These are phyloP conservation scores for Taeniopygia guttata DNA, from an alignment of 2,797 vertebrate genomes.

Conservation along the genomic window DNA sequence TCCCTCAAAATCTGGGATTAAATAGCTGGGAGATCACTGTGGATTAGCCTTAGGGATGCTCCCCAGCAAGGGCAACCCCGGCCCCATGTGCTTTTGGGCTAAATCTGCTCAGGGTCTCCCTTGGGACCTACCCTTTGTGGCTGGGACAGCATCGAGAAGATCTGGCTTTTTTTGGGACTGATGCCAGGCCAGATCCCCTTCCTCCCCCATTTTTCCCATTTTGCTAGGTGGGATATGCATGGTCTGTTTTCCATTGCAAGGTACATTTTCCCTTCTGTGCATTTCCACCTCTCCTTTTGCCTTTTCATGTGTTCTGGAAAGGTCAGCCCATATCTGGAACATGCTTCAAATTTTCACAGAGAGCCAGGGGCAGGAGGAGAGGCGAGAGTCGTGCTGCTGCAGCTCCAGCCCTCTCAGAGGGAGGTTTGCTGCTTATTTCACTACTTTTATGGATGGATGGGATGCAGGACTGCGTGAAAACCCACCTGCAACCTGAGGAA, in stretches of 20 bases:
- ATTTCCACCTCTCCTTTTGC: neutral
- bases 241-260: neutral
- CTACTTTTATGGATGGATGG: neutral
- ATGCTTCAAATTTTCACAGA: constrained; percentile 2
- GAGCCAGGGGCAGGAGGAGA: constrained; percentile 2
- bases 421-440: neutral
- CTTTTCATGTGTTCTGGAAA: constrained; percentile 23
- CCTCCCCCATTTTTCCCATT: neutral
- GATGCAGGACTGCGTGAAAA: neutral
- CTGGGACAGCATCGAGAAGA: fast-evolving
- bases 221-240: neutral
- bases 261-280: neutral
- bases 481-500: neutral
- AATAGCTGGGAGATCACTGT: neutral
- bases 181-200: neutral
- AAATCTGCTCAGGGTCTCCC: neutral
- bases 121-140: neutral
- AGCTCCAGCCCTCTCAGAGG: neutral
- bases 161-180: neutral
- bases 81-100: fast-evolving
- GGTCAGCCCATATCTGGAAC: constrained; percentile 44
- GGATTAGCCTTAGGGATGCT: neutral
- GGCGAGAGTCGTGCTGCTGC: neutral
- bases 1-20: neutral
- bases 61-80: neutral